Percentiles rank a stretch among this genome's conserved stretches.
These are phyloP conservation scores for Trematomus bernacchii DNA, from an alignment of 2,797 vertebrate genomes.

Conservation along the genomic window DNA sequence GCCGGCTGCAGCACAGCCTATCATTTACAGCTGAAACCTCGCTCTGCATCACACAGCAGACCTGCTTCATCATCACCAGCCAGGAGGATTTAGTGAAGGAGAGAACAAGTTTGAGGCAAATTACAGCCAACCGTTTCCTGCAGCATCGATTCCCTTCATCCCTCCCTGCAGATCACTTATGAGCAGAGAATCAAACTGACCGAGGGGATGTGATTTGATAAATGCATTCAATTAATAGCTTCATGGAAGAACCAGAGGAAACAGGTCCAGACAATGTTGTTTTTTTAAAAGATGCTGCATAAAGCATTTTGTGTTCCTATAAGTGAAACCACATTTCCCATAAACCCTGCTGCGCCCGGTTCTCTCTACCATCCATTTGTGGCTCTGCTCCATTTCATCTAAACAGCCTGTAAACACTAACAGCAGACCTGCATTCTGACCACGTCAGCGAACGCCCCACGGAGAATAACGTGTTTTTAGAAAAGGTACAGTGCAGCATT, in stretches of 20 bases:
- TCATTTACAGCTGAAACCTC: conserved; percentile 30
- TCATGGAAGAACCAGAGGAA: not conserved
- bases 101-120: conserved; percentile 7
- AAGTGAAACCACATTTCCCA: conserved; percentile 43
- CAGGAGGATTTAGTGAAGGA: not conserved
- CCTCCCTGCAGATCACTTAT: conserved; percentile 10
- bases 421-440: not conserved
- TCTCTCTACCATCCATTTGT: not conserved
- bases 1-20: conserved; percentile 27
- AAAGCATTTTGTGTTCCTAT: not conserved
- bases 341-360: conserved; percentile 17
- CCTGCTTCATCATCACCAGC: not conserved
- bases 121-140: conserved; percentile 7
- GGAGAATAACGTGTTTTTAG: not conserved
- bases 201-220: not conserved
- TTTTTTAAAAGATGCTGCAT: conserved; percentile 1
- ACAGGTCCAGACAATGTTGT: not conserved
- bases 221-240: fast-evolving
- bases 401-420: conserved; percentile 29
- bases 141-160: conserved; percentile 3
- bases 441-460: conserved; percentile 1
- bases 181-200: not conserved
- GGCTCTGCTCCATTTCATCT: conserved; percentile 14
- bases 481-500: not conserved
- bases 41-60: conserved; percentile 1